phyloP scores from a whole-genome alignment of 2,888 invertebrate species.

The Idaea aversata region DNA sequence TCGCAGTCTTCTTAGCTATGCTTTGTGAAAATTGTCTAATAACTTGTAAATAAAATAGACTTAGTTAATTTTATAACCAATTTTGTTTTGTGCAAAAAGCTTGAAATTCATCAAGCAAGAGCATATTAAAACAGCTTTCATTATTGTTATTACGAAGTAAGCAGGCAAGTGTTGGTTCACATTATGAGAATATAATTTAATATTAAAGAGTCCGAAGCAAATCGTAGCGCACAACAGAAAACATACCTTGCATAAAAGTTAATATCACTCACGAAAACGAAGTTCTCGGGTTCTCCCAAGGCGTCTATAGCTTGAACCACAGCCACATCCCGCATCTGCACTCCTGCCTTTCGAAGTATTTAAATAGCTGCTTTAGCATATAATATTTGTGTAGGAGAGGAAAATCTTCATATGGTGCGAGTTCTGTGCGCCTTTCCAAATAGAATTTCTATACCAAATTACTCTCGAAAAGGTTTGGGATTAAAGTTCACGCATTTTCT shows the following conservation, averaged over 20 bases:
- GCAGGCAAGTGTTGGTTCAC: conserved; percentile 9
- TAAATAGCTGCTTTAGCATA: conserved; percentile 58
- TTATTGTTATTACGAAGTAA: conserved; percentile 11
- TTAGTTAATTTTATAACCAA: too few species aligned
- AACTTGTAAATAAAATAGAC: too few species aligned
- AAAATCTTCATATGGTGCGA: conserved; percentile 38
- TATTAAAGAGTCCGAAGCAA: conserved; percentile 31
- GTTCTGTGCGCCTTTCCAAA: conserved; percentile 46
- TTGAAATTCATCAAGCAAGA: conserved; percentile 5
- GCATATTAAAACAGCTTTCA: conserved; percentile 15
- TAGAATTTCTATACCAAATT: conserved; percentile 57
- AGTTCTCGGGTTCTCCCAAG: conserved; percentile 43
- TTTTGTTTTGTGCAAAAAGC: conserved; percentile 3
- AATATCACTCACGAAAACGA: conserved; percentile 30
- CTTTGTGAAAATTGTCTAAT: too few species aligned
- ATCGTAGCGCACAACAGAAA: conserved; percentile 25
- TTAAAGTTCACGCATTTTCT: conserved; percentile 44
- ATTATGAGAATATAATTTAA: conserved; percentile 35
- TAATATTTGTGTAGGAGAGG: conserved; percentile 45
- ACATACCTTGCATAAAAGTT: conserved; percentile 43
- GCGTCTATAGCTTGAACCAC: conserved; percentile 30
- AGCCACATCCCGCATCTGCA: conserved; percentile 36
- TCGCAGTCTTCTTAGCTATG: too few species aligned
- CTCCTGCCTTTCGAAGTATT: conserved; percentile 43
- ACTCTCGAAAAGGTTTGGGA: conserved; percentile 48